These are phyloP conservation scores for Perizoma flavofasciatum DNA, from an alignment of 2,888 invertebrate genomes.

Conservation along the genomic window DNA sequence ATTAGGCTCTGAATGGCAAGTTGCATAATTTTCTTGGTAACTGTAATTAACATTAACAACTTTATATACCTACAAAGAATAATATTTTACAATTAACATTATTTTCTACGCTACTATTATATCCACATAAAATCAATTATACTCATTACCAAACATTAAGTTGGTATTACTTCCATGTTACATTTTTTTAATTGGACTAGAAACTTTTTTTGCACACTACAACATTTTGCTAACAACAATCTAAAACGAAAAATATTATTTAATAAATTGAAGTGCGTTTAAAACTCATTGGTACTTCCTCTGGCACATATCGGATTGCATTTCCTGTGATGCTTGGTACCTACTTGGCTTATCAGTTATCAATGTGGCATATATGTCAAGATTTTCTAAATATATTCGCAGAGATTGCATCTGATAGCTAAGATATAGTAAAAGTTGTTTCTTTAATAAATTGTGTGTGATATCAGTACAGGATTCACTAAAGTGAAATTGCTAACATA, in stretches of 20 bases:
- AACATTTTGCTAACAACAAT: slow-evolving; percentile 33
- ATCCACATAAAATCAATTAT: slow-evolving; percentile 16
- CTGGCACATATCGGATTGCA: slow-evolving; percentile 37
- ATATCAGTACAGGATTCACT: slow-evolving; percentile 15
- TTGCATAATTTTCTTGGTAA: slow-evolving; percentile 18
- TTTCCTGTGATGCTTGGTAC: slow-evolving; percentile 23
- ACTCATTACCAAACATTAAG: neutral
- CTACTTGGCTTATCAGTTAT: slow-evolving; percentile 9
- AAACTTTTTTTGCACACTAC: slow-evolving; percentile 33
- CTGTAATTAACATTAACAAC: slow-evolving; percentile 19
- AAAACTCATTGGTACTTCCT: slow-evolving; percentile 16
- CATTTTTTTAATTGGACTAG: slow-evolving; percentile 39
- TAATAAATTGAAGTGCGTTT: slow-evolving; percentile 18
- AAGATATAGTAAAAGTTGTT: slow-evolving; percentile 14
- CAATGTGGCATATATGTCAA: slow-evolving; percentile 2
- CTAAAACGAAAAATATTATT: slow-evolving; percentile 16
- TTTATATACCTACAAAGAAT: slow-evolving; percentile 9
- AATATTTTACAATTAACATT: neutral
- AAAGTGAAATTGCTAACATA: neutral
- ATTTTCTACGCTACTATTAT: slow-evolving; percentile 5
- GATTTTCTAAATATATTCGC: slow-evolving; percentile 18
- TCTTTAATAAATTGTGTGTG: slow-evolving; percentile 9
- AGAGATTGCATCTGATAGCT: slow-evolving; percentile 4
- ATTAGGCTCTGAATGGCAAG: slow-evolving; percentile 33
- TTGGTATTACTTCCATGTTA: slow-evolving; percentile 7